phyloP scores from a whole-genome alignment of 2,888 invertebrate genomes.

The Patella depressa region DNA sequence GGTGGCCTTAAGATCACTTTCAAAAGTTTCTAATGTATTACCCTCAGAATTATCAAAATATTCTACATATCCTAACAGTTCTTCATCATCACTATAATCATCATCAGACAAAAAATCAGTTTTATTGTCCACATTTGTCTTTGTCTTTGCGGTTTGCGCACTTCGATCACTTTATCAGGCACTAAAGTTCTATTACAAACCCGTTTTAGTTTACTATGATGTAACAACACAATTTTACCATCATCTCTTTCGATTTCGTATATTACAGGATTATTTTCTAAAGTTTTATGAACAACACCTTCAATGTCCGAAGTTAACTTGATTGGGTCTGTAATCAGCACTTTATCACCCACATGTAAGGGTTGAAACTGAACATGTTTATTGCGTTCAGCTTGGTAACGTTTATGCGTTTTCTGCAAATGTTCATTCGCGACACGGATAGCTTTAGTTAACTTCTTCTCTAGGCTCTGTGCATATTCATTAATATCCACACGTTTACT shows the following conservation, averaged over 20 bases:
- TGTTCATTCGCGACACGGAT: background rate
- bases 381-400: background rate
- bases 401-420: background rate
- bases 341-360: background rate
- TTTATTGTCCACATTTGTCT: background rate
- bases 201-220: constrained; percentile 3
- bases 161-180: background rate
- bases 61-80: background rate
- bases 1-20: background rate
- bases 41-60: background rate
- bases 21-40: background rate
- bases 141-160: background rate
- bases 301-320: background rate
- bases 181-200: background rate
- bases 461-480: background rate
- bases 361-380: background rate
- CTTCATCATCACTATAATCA: no score
- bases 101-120: no score
- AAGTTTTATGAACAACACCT: background rate
- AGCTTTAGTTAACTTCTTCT: constrained; percentile 10
- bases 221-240: background rate
- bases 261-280: constrained; percentile 3
- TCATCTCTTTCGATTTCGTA: background rate
- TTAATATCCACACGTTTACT: background rate
- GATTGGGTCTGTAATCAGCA: background rate